phyloP scores from a whole-genome alignment of 2,113 vertebrate genomes.

The Gymnorhina tibicen region DNA sequence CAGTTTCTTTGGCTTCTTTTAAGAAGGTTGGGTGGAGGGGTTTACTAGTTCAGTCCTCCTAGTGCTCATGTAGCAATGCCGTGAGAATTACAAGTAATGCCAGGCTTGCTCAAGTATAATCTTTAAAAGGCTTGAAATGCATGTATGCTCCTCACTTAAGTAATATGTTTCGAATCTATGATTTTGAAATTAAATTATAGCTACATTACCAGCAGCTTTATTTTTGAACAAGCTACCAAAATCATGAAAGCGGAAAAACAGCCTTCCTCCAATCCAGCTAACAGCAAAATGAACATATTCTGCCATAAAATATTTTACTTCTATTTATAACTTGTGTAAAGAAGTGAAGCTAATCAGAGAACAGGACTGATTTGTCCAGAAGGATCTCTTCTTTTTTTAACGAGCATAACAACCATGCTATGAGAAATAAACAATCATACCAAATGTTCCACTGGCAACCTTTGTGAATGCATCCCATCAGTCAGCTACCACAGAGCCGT shows the following conservation, averaged over 20 bases:
- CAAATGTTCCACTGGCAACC: slow-evolving; percentile 1
- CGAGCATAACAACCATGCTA: background rate
- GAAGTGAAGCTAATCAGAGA: background rate
- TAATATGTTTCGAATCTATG: background rate
- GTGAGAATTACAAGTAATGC: too few species aligned
- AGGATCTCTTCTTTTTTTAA: slow-evolving; percentile 5
- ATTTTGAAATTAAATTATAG: slow-evolving; percentile 11
- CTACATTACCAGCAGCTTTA: background rate
- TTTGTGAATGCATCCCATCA: background rate
- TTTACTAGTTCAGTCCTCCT: background rate
- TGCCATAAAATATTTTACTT: background rate
- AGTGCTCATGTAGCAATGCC: background rate
- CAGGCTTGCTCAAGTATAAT: background rate
- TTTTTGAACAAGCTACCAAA: background rate
- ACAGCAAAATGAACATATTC: background rate
- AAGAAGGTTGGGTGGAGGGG: background rate
- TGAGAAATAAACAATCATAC: slow-evolving; percentile 12
- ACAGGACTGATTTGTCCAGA: slow-evolving; percentile 25
- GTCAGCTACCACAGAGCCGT: background rate
- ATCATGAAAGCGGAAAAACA: background rate
- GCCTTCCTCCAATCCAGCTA: background rate
- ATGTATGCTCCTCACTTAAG: background rate
- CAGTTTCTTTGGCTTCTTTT: background rate
- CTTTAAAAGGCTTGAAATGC: background rate
- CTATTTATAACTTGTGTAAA: background rate